Evolutionary conservation across 2,797 vertebrate species (phyloP).

Genomic region (Artibeus lituratus): DNA sequence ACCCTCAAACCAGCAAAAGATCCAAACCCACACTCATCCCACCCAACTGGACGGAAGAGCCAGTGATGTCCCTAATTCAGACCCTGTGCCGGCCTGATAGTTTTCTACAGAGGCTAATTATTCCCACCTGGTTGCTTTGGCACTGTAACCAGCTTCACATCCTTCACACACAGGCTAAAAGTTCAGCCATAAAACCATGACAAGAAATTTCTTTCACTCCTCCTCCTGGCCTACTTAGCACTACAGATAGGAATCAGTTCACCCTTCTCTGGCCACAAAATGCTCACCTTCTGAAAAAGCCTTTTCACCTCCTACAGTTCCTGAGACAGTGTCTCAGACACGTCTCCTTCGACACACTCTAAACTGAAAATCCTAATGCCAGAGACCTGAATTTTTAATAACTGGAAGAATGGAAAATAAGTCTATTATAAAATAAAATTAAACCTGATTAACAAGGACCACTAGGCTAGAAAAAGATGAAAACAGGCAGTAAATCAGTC

Average conservation of each 20-base stretch:
- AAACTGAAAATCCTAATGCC: neutral
- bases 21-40: neutral
- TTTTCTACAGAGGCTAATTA: neutral
- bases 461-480: neutral
- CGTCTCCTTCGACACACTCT: neutral
- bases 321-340: neutral
- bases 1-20: neutral
- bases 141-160: neutral
- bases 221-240: conserved; percentile 58
- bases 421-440: conserved; percentile 11
- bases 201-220: conserved; percentile 53
- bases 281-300: conserved; percentile 11
- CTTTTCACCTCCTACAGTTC: neutral
- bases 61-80: neutral
- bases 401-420: conserved; percentile 17
- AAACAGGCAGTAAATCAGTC: neutral
- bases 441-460: neutral
- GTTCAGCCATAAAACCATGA: conserved; percentile 18
- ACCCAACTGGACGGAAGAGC: neutral
- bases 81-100: neutral
- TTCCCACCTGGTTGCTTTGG: neutral
- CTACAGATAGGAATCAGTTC: conserved; percentile 53
- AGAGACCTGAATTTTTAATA: conserved; percentile 16
- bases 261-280: conserved; percentile 41
- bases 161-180: conserved; percentile 40